Evolutionary conservation across 1,140 invertebrate species (phyloP), one percentile per base, ranked within the genome.

Genomic region (Hycleus cichorii): DNA sequence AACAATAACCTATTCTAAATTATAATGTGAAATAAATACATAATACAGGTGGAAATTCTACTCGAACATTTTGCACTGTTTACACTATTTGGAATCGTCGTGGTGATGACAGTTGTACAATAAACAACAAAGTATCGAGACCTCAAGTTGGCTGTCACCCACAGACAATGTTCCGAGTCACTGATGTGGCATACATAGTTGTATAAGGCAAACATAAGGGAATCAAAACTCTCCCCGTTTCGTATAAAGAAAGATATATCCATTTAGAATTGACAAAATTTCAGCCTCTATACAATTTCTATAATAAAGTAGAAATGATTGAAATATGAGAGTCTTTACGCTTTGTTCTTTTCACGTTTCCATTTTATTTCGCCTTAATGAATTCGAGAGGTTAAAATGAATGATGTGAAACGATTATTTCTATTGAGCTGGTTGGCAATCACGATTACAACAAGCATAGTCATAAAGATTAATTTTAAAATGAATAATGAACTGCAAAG

Each of bases 401-500:
- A 32, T 32, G 7, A 32, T 32, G 7, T 7, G 32, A 32, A 32
- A 32, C 32, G 32, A 32, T 32, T 32, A 32, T 4, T 32, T 32
- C 32, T 32, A 32, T 32, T 32, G 32, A 32, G 32, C 32, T 32
- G 32, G 48, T 25, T 32, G 12, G 11, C 12, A 44, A 58, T 49
- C 39, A 45, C 45, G 48, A 53, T 60, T 60, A 32, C 32, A 32
- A 60, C 50, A 49, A 56, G 50, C 49, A 49, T 51, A 60, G 43
- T 60, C 51, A 55, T 57, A 52, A 59, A 59, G 61, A 63, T 63
- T 59, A 63, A 63, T 63, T 52, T 59, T 57, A 59, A 18, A 42
- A 46, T 48, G 61, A 63, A 63, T 63, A 63, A 63, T 63, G 57
- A 59, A 63, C 57, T 59, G 61, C 58, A 57, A 63, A 62, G 52